Evolutionary conservation across 2,888 invertebrate genomes (phyloP).

Genomic region (Mythimna impura): DNA sequence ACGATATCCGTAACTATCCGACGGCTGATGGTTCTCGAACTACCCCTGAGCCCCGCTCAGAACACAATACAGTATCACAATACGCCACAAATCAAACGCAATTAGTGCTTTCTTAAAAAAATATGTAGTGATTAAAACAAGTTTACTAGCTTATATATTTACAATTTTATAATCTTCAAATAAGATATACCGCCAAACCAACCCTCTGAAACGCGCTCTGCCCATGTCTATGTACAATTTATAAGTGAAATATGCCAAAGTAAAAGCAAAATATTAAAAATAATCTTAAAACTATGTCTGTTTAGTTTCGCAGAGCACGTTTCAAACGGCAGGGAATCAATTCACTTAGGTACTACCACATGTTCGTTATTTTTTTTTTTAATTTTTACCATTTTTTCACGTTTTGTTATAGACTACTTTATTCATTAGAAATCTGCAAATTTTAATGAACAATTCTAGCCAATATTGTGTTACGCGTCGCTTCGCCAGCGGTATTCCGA

Average conservation of each 20-base stretch:
- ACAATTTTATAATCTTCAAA: conserved; percentile 76
- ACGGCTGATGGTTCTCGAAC: conserved; percentile 43
- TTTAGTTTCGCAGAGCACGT: conserved; percentile 62
- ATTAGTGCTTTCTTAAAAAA: conserved; percentile 85
- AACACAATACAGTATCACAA: conserved; percentile 71
- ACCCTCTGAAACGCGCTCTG: conserved; percentile 61
- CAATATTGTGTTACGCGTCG: conserved; percentile 68
- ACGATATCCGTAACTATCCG: conserved; percentile 23
- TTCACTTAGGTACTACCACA: conserved; percentile 74
- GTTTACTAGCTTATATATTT: conserved; percentile 83
- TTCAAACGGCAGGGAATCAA: conserved; percentile 69
- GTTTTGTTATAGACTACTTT: conserved; percentile 83
- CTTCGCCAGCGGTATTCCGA: conserved; percentile 61
- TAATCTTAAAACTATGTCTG: conserved; percentile 68
- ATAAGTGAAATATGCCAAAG: conserved; percentile 68
- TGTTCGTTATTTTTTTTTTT: conserved; percentile 70
- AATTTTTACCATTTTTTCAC: conserved; percentile 69
- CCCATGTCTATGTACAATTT: conserved; percentile 79
- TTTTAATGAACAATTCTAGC: conserved; percentile 74
- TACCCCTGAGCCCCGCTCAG: conserved; percentile 33
- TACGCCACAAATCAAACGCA: conserved; percentile 67
- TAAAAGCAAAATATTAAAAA: conserved; percentile 64
- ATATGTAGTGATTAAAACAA: conserved; percentile 86
- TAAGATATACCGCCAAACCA: conserved; percentile 64
- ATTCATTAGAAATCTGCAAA: conserved; percentile 78